These are phyloP conservation scores for Epirrhoe tristata DNA, from an alignment of 2,888 invertebrate species.

Conservation along the genomic window DNA sequence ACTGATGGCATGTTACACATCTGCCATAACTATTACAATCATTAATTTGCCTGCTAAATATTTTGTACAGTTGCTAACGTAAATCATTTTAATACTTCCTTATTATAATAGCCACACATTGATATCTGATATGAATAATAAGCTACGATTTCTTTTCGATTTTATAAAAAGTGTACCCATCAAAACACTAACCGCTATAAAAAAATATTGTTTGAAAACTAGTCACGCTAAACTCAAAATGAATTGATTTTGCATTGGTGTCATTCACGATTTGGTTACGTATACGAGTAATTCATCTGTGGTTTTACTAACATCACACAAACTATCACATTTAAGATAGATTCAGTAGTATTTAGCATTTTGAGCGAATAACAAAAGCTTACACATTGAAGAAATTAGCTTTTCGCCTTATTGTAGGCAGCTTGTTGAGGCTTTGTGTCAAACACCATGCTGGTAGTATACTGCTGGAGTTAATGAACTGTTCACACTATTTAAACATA, in stretches of 20 bases:
- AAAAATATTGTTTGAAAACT: too few relatives aligned
- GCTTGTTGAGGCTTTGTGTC: conserved; percentile 49
- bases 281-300: not conserved
- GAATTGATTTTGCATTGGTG: too few relatives aligned
- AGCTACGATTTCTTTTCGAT: too few relatives aligned
- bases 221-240: too few relatives aligned
- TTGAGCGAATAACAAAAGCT: conserved; percentile 13
- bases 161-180: not conserved
- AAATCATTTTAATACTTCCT: not conserved
- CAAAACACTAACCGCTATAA: too few relatives aligned
- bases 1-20: not conserved
- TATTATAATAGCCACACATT: not conserved
- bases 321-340: conserved; percentile 8
- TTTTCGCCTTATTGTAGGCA: conserved; percentile 41
- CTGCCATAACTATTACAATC: not conserved
- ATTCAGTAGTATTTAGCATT: not conserved
- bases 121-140: not conserved
- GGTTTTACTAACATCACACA: conserved; percentile 13
- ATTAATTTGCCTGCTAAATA: not conserved
- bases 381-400: not conserved
- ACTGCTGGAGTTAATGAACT: not conserved
- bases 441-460: conserved; percentile 9
- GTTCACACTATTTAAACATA: not conserved
- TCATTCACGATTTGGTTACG: too few relatives aligned
- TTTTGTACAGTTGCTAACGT: not conserved